These are phyloP conservation scores for Vultur gryphus DNA, from an alignment of 2,797 vertebrate species.

Conservation along the genomic window DNA sequence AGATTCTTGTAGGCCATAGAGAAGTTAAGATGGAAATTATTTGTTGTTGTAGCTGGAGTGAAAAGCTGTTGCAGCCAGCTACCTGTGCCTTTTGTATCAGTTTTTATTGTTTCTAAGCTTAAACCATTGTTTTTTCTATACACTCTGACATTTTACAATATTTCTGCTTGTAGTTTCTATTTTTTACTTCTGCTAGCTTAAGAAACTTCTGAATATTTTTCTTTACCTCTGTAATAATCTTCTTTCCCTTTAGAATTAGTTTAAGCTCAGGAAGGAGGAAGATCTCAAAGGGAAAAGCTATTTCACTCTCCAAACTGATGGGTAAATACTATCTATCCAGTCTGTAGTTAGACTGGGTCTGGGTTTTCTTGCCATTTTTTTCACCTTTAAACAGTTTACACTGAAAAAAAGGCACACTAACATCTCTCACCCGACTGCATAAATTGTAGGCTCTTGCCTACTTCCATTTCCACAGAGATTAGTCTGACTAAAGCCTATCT, in stretches of 20 bases:
- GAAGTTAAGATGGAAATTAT: not conserved
- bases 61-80: not conserved
- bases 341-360: not conserved
- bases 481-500: not conserved
- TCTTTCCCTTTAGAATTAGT: not conserved
- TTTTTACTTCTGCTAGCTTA: not conserved
- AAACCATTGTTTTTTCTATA: not conserved
- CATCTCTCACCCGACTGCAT: not conserved
- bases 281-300: not conserved
- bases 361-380: not conserved
- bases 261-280: not conserved
- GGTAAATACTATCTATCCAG: not conserved
- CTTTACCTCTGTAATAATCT: not conserved
- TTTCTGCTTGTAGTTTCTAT: not conserved
- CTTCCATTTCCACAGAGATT: not conserved
- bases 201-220: not conserved
- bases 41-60: not conserved
- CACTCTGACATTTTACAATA: not conserved
- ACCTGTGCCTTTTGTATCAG: not conserved
- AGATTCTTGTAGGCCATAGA: not conserved
- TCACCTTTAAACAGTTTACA: not conserved
- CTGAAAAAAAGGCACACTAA: not conserved
- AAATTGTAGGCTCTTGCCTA: not conserved
- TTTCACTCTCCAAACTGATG: not conserved
- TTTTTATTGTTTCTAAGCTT: not conserved